Base-by-base conservation (phyloP, 23 tunicate species). In the Aplidium turbinatum region DNA sequence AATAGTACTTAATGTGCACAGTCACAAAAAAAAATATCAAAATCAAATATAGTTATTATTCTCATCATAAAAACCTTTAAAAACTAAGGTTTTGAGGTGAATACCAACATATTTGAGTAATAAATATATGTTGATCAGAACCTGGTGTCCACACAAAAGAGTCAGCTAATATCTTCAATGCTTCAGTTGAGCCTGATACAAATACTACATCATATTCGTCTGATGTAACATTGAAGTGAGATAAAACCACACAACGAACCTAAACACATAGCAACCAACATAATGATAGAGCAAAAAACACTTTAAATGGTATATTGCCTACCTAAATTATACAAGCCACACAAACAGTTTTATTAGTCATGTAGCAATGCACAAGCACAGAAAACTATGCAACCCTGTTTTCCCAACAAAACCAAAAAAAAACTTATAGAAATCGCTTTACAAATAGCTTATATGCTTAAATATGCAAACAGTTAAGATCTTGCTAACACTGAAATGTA, bases 121-220 rank as follows among this genome's bases (percentile, higher is more conserved):
- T 13, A 13, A 42, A 9, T 42, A 13, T 42, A 13, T 42, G 7
- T 20, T 55, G 6, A 11, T 11, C 4, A 28, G 5, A 23, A 75
- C 81, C 85, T 70, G 70, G 22, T 26, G 47, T 52, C 97, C 89
- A 83, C 1, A 33, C 27, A 70, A 90, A 77, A 33, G 47, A 33
- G 23, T 85, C 70, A 26, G 79, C 97, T 1, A 90, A 46, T 18
- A 83, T 2, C 33, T 65, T 78, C 57, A 79, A 21, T 1, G 97
- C 74, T 27, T 58, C 90, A 58, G 97, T 90, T 4, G 90, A 84
- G 4, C 97, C 97, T n/a, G 74, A 32, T 30, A 85, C 77, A 64
- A 90, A 90, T 2, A 90, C 61, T 22, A 83, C 76, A 28, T 88
- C 84, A 62, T 77, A 83, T 2, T 90, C 85, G 4, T 83, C 82